These are phyloP conservation scores for Euplexia lucipara DNA, from an alignment of 2,888 invertebrate species.

Conservation along the genomic window DNA sequence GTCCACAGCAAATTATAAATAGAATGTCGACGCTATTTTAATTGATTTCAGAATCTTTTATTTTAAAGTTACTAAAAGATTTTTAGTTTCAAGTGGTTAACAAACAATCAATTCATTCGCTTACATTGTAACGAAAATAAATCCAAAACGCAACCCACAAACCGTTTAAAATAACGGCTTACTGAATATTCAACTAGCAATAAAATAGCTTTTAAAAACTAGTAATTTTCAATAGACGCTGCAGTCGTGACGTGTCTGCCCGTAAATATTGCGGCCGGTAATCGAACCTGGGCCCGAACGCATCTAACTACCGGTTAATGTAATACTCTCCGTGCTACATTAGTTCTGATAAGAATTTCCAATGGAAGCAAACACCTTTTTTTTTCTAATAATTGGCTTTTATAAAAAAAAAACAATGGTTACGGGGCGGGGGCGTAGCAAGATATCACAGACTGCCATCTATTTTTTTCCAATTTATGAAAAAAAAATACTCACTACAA, in stretches of 20 bases:
- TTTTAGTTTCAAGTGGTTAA: too few relatives aligned
- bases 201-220: slow-evolving; percentile 74
- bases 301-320: slow-evolving; percentile 66
- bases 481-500: too few relatives aligned
- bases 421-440: too few relatives aligned
- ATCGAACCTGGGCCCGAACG: slow-evolving; percentile 72
- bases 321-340: slow-evolving; percentile 64
- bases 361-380: slow-evolving; percentile 50
- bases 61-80: too few relatives aligned
- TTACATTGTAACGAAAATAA: slow-evolving; percentile 8
- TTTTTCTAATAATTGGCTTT: slow-evolving; percentile 45
- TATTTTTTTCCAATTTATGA: too few relatives aligned
- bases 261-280: slow-evolving; percentile 78
- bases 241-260: slow-evolving; percentile 75
- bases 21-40: too few relatives aligned
- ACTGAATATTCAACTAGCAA: slow-evolving; percentile 61
- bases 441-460: too few relatives aligned
- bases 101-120: not conserved
- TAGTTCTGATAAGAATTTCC: slow-evolving; percentile 62
- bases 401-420: not conserved
- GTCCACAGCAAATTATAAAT: too few relatives aligned
- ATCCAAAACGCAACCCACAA: slow-evolving; percentile 24
- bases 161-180: slow-evolving; percentile 40
- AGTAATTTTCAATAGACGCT: slow-evolving; percentile 76
- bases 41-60: too few relatives aligned